phyloP scores from a whole-genome alignment of 1,140 invertebrate species.

The Drosophila punjabiensis region DNA sequence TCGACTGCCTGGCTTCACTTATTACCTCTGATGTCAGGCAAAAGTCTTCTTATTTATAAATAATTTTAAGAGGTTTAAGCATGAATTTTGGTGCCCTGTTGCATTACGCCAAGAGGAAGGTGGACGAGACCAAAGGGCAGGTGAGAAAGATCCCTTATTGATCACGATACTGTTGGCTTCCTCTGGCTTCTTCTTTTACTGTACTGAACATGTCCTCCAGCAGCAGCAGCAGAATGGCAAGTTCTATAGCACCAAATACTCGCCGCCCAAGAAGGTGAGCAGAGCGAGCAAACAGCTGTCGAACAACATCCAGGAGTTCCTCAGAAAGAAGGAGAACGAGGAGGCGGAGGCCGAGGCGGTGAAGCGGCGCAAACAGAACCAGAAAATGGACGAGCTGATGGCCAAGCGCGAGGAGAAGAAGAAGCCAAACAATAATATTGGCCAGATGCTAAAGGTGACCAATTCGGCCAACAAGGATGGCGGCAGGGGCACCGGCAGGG shows the following conservation, averaged over 20 bases:
- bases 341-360: slow-evolving; percentile 91
- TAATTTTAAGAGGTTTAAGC: background rate
- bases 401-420: slow-evolving; percentile 90
- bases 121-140: background rate
- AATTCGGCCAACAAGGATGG: slow-evolving; percentile 92
- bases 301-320: slow-evolving; percentile 92
- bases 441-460: slow-evolving; percentile 89
- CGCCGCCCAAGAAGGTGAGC: slow-evolving; percentile 92
- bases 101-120: background rate
- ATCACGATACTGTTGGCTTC: background rate
- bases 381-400: slow-evolving; percentile 89
- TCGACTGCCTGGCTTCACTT: background rate
- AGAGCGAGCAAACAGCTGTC: slow-evolving; percentile 89
- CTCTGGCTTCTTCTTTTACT: background rate
- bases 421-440: slow-evolving; percentile 88
- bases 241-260: slow-evolving; percentile 91
- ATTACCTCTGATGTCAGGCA: background rate
- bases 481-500: slow-evolving; percentile 6
- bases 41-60: background rate
- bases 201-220: background rate
- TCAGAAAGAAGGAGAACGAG: slow-evolving; percentile 92
- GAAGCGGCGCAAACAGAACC: slow-evolving; percentile 88
- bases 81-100: background rate
- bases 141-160: background rate
- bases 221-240: slow-evolving; percentile 78